Percentiles rank a stretch among this genome's conserved stretches.
Conservation (phyloP, 2,797 vertebrate species). For the Rhinoraja longicauda region DNA sequence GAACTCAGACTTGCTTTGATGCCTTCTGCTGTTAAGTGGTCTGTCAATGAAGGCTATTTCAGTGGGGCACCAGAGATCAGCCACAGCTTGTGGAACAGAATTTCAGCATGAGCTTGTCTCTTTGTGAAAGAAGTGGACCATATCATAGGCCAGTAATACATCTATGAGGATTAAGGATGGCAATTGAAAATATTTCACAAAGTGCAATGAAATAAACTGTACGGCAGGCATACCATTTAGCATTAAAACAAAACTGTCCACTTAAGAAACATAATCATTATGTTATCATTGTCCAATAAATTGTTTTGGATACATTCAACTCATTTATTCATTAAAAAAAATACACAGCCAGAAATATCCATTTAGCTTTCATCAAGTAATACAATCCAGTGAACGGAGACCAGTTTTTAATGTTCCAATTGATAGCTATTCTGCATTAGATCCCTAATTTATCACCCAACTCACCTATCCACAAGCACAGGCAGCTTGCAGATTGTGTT, state of each 20-base stretch:
- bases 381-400: neutral
- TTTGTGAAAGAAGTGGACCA: neutral
- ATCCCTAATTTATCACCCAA: constrained; percentile 34
- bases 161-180: neutral
- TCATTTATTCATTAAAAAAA: neutral
- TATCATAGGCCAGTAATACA: neutral
- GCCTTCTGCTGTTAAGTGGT: neutral
- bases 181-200: neutral
- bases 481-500: constrained; percentile 29
- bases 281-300: constrained; percentile 19
- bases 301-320: constrained; percentile 10
- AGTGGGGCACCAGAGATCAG: neutral
- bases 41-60: neutral
- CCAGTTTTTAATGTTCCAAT: constrained; percentile 18
- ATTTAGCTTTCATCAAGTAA: constrained; percentile 23
- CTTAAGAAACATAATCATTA: neutral
- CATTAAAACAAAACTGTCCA: constrained; percentile 29
- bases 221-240: constrained; percentile 8
- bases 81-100: neutral
- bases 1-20: neutral
- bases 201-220: constrained; percentile 24
- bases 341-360: constrained; percentile 9
- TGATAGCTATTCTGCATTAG: constrained; percentile 30
- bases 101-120: neutral
- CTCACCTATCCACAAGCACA: constrained; percentile 29